phyloP scores from a whole-genome alignment of 2,113 vertebrate species.

The Eretmochelys imbricata region DNA sequence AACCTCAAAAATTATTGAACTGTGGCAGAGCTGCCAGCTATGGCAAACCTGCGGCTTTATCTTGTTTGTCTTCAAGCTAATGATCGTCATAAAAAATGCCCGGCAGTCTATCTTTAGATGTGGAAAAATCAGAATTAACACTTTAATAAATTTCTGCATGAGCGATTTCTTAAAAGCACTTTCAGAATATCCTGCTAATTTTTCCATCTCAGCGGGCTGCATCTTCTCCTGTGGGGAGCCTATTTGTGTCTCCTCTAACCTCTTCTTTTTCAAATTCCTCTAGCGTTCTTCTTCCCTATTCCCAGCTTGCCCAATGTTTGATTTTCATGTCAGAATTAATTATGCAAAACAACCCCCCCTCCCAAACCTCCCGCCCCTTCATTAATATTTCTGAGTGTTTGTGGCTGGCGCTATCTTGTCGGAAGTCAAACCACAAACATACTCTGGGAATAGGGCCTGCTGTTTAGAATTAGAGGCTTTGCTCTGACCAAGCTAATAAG shows the following conservation, averaged over 20 bases:
- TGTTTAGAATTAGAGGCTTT: neutral
- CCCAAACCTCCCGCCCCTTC: neutral
- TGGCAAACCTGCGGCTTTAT: neutral
- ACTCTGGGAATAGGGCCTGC: accelerated
- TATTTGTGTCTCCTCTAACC: neutral
- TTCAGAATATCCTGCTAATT: neutral
- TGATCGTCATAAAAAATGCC: neutral
- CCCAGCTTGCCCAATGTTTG: neutral
- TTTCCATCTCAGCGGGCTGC: neutral
- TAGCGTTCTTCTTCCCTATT: neutral
- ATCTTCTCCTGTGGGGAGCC: neutral
- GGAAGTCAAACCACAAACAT: neutral
- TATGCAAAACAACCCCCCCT: neutral
- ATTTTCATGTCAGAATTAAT: conserved; percentile 43
- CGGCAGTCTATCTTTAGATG: accelerated
- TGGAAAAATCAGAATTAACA: accelerated
- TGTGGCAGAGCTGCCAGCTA: neutral
- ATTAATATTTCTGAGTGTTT: neutral
- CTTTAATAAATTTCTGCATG: neutral
- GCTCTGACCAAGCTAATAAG: neutral
- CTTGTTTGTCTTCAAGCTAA: neutral
- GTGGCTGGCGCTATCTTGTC: neutral
- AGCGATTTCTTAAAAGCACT: neutral
- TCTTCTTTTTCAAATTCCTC: neutral
- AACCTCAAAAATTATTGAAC: too few species aligned